Base-by-base conservation (phyloP, 2,797 vertebrate species). In the Poeciliopsis infans region DNA sequence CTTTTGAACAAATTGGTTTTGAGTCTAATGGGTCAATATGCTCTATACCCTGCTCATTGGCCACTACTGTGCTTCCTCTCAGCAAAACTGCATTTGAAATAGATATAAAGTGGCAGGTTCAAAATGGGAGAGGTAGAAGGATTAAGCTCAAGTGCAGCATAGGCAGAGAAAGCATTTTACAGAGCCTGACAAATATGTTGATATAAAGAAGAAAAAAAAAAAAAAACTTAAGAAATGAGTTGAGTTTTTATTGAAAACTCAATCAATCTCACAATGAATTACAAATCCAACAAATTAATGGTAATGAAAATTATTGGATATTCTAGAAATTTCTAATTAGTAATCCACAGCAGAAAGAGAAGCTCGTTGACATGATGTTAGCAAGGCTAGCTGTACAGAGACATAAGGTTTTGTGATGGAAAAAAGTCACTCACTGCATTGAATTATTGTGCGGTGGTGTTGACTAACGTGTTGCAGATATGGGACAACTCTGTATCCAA, bases 1-100 rank as follows among this genome's bases (percentile, higher is more conserved):
- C 92, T 95, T 95, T 96, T 92, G 92, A 94, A 94, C 94, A 96
- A 96, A 96, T 96, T 95, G 93, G 87, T 88, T 95, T 90, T 93
- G 92, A 83, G 95, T 95, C 84, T 92, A 94, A 92, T 95, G 94
- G 96, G 95, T 96, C 93, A 95, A 93, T 95, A 95, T 91, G 85
- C 92, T 92, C 89, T 92, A 94, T 94, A 96, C 93, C 90, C 95
- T 94, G 87, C 90, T 75, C 83, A 87, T 88, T 89, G 89, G 93
- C 91, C 91, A 86, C 89, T 86, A 87, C 88, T 80, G 85, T 88
- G 79, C 82, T 79, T 72, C 85, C 80, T 79, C 80, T 69, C 33
- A 15, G 43, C 55, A 43, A 71, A 79, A 85, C 84, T 94, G 89
- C 79, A 33, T 71, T 51, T 46, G 6, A 23, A 31, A 57, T 16